Base-by-base conservation (phyloP, 2,113 vertebrate genomes). In the Calyptommatus sinebrachiatus region DNA sequence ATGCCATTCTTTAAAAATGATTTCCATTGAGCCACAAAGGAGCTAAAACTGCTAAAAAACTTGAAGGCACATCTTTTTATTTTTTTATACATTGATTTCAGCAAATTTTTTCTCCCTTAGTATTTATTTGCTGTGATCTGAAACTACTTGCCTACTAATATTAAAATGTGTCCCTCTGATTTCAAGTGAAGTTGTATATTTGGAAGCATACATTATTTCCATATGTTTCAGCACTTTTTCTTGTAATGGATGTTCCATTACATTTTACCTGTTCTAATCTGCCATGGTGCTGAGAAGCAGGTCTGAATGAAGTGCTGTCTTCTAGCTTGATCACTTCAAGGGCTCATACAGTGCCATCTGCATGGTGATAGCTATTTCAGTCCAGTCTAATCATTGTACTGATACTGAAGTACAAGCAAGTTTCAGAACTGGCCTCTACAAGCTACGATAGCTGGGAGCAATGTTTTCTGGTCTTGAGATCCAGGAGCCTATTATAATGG, bases 1-100 rank as follows among this genome's bases (percentile, higher is more conserved):
- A 65, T n/a, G 69, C 14, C n/a, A 61, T 35, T n/a, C 77, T 83
- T 79, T 62, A 62, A 46, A 82, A 57, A 77, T 65, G 31, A 63
- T 65, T 73, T 78, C 31, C 18, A 22, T 10, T 82, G 62, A 88
- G 22, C 3, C 67, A 61, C 9, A 8, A 83, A 80, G 45, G 29
- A 83, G 77, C 65, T 1, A 29, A 18, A 41, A 69, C 71, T 48
- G 76, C 0, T 71, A n/a, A 12, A 83, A 71, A 84, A 87, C 60
- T 3, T 46, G n/a, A 86, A 65, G 8, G 28, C 8, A 74, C 0
- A 0, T 62, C 79, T 67, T 77, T 6, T 79, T n/a, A 5, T 29
- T 1, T 80, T 62, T 82, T 60, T 71, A n/a, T 76, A 48, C 45
- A 45, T 24, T 74, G 10, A 41, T 68, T 73, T 45, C 31, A 28